phyloP scores from a whole-genome alignment of 2,888 invertebrate genomes.

The Thymelicus sylvestris region DNA sequence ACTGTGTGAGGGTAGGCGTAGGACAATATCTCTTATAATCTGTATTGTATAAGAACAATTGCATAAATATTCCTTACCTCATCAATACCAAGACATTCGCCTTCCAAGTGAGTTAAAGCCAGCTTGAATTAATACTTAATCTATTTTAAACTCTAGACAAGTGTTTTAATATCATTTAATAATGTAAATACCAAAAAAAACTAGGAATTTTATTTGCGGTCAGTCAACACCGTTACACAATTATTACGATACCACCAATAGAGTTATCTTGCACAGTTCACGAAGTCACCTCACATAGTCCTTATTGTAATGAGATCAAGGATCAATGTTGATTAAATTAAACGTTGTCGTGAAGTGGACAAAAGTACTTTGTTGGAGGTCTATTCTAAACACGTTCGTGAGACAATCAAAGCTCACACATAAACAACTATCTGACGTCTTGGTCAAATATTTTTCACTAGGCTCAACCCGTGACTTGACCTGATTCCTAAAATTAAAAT shows the following conservation, averaged over 20 bases:
- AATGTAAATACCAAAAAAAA: background rate
- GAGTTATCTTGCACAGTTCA: constrained; percentile 15
- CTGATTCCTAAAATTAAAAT: no score
- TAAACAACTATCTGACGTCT: constrained; percentile 56
- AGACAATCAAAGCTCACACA: constrained; percentile 62
- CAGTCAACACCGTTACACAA: constrained; percentile 30
- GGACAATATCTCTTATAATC: no score
- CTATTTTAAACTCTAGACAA: background rate
- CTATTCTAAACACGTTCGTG: constrained; percentile 50
- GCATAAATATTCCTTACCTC: no score
- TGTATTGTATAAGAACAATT: no score
- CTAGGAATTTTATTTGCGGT: constrained; percentile 30
- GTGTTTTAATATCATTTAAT: constrained; percentile 1
- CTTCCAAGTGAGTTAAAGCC: no score
- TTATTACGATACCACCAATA: constrained; percentile 40
- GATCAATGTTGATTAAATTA: background rate
- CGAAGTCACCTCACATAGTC: background rate
- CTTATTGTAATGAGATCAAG: background rate
- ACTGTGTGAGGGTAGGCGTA: no score
- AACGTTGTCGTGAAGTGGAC: background rate
- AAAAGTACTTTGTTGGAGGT: constrained; percentile 47
- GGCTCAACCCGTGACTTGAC: constrained; percentile 3
- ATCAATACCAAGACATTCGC: no score
- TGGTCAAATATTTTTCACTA: constrained; percentile 60
- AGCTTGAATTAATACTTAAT: background rate